Conservation (phyloP, 2,888 invertebrate species). For the Sepioteuthis lessoniana region DNA sequence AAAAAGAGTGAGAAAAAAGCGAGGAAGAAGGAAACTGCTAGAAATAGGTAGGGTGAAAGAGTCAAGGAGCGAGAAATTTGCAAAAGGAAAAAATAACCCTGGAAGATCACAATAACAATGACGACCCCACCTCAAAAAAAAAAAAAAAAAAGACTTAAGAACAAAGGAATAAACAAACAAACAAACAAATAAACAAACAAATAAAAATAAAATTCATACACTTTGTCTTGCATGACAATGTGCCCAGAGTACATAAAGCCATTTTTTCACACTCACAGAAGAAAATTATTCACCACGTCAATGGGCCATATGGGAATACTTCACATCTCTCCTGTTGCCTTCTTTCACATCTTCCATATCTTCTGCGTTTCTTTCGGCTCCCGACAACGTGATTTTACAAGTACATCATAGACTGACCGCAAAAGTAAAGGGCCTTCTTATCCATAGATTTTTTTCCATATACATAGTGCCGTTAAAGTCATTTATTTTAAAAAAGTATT, state of each 20-base stretch:
- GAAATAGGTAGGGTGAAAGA: neutral
- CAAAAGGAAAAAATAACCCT: neutral
- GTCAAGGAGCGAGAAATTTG: constrained; percentile 33
- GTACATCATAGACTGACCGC: neutral
- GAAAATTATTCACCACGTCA: neutral
- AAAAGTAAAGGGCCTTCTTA: neutral
- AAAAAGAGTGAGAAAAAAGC: neutral
- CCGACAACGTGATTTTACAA: constrained; percentile 33
- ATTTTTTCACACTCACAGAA: neutral
- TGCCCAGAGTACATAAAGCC: neutral
- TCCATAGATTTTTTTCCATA: too few species aligned
- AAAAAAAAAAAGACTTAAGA: neutral
- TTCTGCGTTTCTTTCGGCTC: neutral
- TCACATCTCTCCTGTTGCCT: neutral
- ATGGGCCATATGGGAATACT: constrained; percentile 8
- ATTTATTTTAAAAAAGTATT: too few species aligned
- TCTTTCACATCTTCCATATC: neutral
- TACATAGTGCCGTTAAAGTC: too few species aligned
- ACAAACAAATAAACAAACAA: neutral
- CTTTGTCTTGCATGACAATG: constrained; percentile 13
- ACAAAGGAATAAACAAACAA: neutral
- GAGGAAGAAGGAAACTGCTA: neutral
- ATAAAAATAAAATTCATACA: neutral
- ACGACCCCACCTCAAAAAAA: neutral
- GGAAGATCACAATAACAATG: neutral